Evolutionary conservation across 2,113 vertebrate species (phyloP), one percentile per base, ranked within the genome.

Genomic region (Cromileptes altivelis): DNA sequence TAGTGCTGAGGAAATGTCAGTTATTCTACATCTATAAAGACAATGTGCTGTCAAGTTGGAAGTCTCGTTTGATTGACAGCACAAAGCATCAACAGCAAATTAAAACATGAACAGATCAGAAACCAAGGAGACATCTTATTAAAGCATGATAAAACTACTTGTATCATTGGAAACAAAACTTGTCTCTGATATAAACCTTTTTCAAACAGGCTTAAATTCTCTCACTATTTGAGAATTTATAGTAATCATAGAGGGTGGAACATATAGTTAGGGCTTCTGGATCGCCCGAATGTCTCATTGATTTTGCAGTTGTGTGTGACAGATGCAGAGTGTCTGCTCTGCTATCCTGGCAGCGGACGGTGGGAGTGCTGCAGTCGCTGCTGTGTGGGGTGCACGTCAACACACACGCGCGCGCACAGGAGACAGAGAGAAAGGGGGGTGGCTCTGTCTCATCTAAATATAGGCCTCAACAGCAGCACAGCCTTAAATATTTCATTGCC

Each of bases 401-500:
- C 64, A 62, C 55, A 47, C 40, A 64, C 40, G 45, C 27, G 33
- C 50, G 55, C 57, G n/a, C 52, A 58, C 75, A 60, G 6, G 47
- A 78, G 58, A 30, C 6, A 49, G 9, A 37, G 61, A 50, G 72
- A 57, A 42, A 27, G 52, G 14, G 53, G 71, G 73, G 49, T 42
- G 74, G 78, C 70, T 87, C 65, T 4, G 84, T 78, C 85, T 89
- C 76, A 57, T 87, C 90, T 93, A 94, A 93, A 94, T 90, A 93
- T 93, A 95, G 92, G 80, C 77, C 42, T 79, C 79, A 70, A 58
- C 90, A 86, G 89, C 86, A 86, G 86, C 86, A 69, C 56, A 73
- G 88, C 30, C 70, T 86, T 94, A 94, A 95, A 95, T 95, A 95
- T 94, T 95, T 95, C 74, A 95, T 93, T 49, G 75, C 84, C 86